phyloP scores from a whole-genome alignment of 2,113 vertebrate genomes.

The Vulpes ferrilata region DNA sequence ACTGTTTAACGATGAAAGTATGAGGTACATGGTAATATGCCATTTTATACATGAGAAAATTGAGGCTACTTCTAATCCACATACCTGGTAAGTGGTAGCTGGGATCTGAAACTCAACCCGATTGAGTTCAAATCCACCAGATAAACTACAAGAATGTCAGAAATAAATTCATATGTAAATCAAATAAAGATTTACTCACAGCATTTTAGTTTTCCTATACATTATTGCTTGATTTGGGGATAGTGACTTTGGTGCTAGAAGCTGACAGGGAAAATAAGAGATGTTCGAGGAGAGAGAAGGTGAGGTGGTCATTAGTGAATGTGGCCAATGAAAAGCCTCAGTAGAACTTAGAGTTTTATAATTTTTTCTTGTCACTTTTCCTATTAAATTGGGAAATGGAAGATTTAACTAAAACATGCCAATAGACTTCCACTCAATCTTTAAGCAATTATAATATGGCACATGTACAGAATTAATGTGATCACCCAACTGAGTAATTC shows the following conservation, averaged over 20 bases:
- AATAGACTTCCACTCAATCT: neutral
- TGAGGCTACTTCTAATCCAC: neutral
- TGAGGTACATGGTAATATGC: neutral
- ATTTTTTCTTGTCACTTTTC: neutral
- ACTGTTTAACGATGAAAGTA: neutral
- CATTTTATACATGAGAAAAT: neutral
- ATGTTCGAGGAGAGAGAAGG: neutral
- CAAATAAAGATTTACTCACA: neutral
- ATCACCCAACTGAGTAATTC: neutral
- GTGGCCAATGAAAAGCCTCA: neutral
- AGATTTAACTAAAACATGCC: conserved; percentile 7
- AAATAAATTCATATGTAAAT: neutral
- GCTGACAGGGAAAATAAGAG: neutral
- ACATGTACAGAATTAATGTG: neutral
- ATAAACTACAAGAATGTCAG: conserved; percentile 13
- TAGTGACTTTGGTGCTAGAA: neutral
- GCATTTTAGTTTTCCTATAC: neutral
- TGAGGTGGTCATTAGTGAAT: neutral
- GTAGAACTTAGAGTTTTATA: neutral
- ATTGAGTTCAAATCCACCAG: conserved; percentile 9
- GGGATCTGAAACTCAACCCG: neutral
- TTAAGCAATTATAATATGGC: neutral
- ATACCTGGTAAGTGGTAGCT: neutral
- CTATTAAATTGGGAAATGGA: neutral
- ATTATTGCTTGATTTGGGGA: neutral